Base-by-base conservation (phyloP, 2,113 vertebrate genomes). In the Probosciger aterrimus region DNA sequence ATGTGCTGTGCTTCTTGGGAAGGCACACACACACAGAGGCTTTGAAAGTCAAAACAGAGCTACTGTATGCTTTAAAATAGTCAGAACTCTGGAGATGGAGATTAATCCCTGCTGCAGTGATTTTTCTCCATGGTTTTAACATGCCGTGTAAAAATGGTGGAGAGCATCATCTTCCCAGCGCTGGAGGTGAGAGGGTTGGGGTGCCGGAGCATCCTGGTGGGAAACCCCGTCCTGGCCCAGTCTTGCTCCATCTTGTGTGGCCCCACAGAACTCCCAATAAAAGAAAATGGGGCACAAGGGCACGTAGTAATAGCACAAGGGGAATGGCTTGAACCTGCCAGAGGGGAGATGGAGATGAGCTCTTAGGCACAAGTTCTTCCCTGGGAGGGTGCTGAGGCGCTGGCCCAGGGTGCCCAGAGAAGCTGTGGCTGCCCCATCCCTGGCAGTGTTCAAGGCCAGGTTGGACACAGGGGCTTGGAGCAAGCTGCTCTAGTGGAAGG, bases 191-290 rank as follows among this genome's bases (percentile, higher is more conserved):
- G 64, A 47, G 65, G 41, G 15, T n/a, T 10, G 23, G 63, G 49
- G 28, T 47, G 33, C 27, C 1, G 4, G 47, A 55, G 22, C 62
- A 68, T 35, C 46, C 92, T n/a, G 2, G 1, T 0, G 43, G 78
- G 50, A 24, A 8, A 2, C 5, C 31, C 35, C 1, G 1, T 27
- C 77, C 60, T 2, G 0, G 10, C 1, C 19, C 63, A 1, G 24
- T 4, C 44, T 71, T 1, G 1, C 24, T 60, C 9, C 39, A 1
- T 14, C 1, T n/a, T 6, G 18, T 4, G 9, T 7, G 4, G 15
- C 65, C 47, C 76, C 60, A 1, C n/a, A 10, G 27, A 35, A 0
- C 55, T 52, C 35, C 64, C 63, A 11, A 5, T 31, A 4, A 2
- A n/a, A 63, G 37, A 5, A 25, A 16, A 17, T 0, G 4, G 16